Evolutionary conservation across 2,113 vertebrate genomes (phyloP), one percentile per base, ranked within the genome.

Genomic region (Prionailurus viverrinus): DNA sequence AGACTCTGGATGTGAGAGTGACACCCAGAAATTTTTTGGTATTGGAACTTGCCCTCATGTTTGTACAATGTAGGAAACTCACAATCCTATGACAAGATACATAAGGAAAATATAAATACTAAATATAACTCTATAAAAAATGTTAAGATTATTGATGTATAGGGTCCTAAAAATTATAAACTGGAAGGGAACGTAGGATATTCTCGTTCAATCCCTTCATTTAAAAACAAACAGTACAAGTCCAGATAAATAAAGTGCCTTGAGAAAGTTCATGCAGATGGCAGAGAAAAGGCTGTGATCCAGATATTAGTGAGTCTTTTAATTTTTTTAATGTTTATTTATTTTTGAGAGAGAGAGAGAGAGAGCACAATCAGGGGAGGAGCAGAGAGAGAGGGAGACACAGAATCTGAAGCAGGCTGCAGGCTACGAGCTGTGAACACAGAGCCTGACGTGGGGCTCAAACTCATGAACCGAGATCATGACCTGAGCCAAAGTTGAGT

Each of bases 181-280:
- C 33, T 88, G 81, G 39, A 53, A 63, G 7, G 66, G 5, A 69
- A 7, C 9, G 5, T 1, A 36, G 61, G 5, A 83, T 58, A 45
- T 84, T 61, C 36, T 58, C 51, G 3, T 66, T 66, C 16, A 58
- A 53, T 90, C 23, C 83, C 15, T 85, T 91, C 2, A 79, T 61
- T 96, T 96, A 80, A 65, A 89, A 95, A 85, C 65, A 41, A 51
- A 27, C 23, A 86, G 10, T 19, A 45, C 78, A 93, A 19, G 3
- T 9, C 7, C 33, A 65, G 41, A 51, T 85, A 71, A 93, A 74
- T 48, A 7, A 94, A 66, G 12, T 63, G 2, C 13, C 0, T 79
- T 91, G 18, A 31, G 36, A 74, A 92, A 87, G 66, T 36, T 80
- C 55, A 88, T 80, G 7, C n/a, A 83, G 33, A 53, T 19, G 41